Evolutionary conservation across 1,140 invertebrate genomes (phyloP).

Genomic region (Orussus abietinus): DNA sequence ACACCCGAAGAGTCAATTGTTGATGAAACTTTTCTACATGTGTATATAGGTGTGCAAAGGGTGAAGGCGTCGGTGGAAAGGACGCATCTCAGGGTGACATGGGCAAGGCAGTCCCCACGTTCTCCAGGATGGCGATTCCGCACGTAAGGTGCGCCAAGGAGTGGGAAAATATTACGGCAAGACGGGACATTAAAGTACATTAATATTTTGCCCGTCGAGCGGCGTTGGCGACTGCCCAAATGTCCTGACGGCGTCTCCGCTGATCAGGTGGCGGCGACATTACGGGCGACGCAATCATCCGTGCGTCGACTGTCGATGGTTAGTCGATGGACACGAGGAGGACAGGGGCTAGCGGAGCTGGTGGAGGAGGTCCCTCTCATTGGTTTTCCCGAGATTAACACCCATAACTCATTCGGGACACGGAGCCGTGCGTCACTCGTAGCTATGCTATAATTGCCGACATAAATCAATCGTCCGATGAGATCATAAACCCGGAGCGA

Average conservation of each 20-base stretch:
- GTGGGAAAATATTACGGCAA: constrained; percentile 14
- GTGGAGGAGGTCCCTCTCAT: constrained; percentile 21
- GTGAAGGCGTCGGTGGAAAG: no score
- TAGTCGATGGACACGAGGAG: no score
- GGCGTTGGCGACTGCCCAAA: constrained; percentile 29
- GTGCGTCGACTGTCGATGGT: constrained; percentile 29
- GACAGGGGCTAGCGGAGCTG: constrained; percentile 7
- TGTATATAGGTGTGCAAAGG: no score
- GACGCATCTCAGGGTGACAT: no score
- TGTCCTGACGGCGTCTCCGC: constrained; percentile 13
- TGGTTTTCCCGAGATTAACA: constrained; percentile 48
- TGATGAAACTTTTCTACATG: no score
- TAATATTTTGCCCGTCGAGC: constrained; percentile 29
- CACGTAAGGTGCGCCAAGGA: no score
- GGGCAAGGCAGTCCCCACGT: no score
- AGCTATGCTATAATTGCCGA: constrained; percentile 53
- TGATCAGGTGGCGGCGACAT: constrained; percentile 23
- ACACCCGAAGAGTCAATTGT: no score
- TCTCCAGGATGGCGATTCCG: no score
- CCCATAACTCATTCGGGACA: constrained; percentile 51
- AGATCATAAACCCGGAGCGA: constrained; percentile 53
- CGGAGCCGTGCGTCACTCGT: constrained; percentile 48
- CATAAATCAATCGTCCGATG: constrained; percentile 55
- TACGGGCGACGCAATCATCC: constrained; percentile 25
- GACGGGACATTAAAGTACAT: constrained; percentile 22